Base-by-base conservation (phyloP, 2,797 vertebrate genomes). In the Basileuterus tristriatus region DNA sequence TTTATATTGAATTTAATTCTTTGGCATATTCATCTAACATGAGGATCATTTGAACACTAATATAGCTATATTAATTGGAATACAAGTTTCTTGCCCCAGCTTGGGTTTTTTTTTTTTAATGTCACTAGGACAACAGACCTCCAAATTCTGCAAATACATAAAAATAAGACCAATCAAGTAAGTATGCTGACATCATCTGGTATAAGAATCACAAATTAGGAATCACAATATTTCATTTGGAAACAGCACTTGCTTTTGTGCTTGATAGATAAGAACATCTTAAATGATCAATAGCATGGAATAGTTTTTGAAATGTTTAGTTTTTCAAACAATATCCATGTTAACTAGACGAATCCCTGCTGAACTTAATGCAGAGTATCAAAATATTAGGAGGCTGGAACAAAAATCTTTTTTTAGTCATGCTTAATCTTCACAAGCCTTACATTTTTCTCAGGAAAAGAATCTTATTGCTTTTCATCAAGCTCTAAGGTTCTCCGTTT, bases 381-480 rank as follows among this genome's bases (percentile, higher is more conserved):
- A 87, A 91, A 97, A 93, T 91, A 97, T 39, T 32, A 46, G 69
- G 50, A 93, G 24, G 21, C 52, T 77, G 74, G 64, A 87, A 64
- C 4, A 87, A 77, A 83, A 69, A 83, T 85, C 53, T 83, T 88
- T 96, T 87, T 92, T 92, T n/a, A 94, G 68, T 22, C 55, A 69
- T 36, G 46, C 67, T 59, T 93, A 59, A 82, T 83, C 53, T 90
- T 90, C 18, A 11, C 65, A 89, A 93, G 63, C 52, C 74, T 49
- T 68, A 65, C 37, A 77, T 71, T 93, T 70, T 93, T 92, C 88
- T 97, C 80, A 92, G 43, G 63, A 90, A 89, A 79, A 60, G 39
- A 84, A 75, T 78, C 82, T 90, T 39, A 50, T n/a, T 64, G 58
- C 60, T 50, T 62, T 91, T 93, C 50, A 69, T 37, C 75, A 91